Base-by-base conservation (phyloP, 2,113 vertebrate species). In the Syngnathus typhle region DNA sequence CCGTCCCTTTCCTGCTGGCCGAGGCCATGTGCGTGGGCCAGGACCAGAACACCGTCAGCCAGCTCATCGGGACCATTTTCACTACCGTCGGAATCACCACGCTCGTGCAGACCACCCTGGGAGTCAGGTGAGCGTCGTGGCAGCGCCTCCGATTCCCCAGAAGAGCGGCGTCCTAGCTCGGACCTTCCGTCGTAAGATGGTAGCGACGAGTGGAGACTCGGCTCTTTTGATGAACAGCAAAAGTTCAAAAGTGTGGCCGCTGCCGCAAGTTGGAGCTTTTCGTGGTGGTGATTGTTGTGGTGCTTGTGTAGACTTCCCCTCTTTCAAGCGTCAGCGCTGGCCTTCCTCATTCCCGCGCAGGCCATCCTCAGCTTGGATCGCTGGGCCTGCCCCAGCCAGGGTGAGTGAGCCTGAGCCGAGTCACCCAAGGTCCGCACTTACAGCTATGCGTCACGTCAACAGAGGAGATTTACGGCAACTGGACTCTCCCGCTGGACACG, bases 11-110 rank as follows among this genome's bases (percentile, higher is more conserved):
- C 84, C 92, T 99, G 9, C 87, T 99, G 88, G 95, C 96, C 0
- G 94, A 98, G 65, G 92, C 95, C 52, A 91, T 98, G 84, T 99
- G 97, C 21, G 93, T 99, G 51, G 93, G 94, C 32, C 91, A 71
- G 4, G 97, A 99, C 87, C 96, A 98, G 84, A 85, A 91, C 80
- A 92, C 94, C 1, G 87, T 98, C 54, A 98, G 97, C 78, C 93
- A 95, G 80, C 93, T 99, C 74, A 96, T 98, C 0, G 95, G 97
- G 74, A 98, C 96, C 75, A 99, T 98, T 82, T 99, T 99, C 87
- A 94, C 93, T 60, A 96, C 94, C 0, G 96, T 98, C 2, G 96
- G 97, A 37, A 79, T 98, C 86, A 98, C 96, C 68, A 98, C 97
- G 0, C 91, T 99, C 70, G 94, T 99, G 77, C 97, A 99, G 89